Evolutionary conservation across 1,140 invertebrate genomes (phyloP).

Genomic region (Drosophila ambigua): DNA sequence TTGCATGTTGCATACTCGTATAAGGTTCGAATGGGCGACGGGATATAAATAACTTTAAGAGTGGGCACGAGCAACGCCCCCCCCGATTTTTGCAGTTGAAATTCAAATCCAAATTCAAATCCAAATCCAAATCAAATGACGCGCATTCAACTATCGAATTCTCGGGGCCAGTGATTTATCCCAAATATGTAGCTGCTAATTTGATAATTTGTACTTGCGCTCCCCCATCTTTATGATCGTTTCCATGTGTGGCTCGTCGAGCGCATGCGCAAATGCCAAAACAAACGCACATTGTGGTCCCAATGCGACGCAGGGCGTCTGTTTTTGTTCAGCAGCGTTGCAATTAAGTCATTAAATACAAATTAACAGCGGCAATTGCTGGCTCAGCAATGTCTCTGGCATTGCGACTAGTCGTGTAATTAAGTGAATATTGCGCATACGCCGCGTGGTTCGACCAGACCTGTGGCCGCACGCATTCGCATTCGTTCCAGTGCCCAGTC

Average conservation of each 20-base stretch:
- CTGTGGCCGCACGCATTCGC: conserved; percentile 19
- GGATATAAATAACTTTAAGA: conserved; percentile 48
- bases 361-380: conserved; percentile 61
- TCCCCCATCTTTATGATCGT: conserved; percentile 25
- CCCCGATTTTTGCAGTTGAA: conserved; percentile 2
- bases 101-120: conserved; percentile 31
- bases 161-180: conserved; percentile 33
- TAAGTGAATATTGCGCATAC: conserved; percentile 62
- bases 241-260: conserved; percentile 7
- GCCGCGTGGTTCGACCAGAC: conserved; percentile 51
- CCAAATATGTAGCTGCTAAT: conserved; percentile 47
- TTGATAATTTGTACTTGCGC: conserved; percentile 49
- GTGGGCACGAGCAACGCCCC: not conserved
- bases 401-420: conserved; percentile 44
- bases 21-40: conserved; percentile 30
- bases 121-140: conserved; percentile 12
- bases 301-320: conserved; percentile 37
- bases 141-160: not conserved
- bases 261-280: conserved; percentile 50
- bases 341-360: conserved; percentile 78
- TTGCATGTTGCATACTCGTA: conserved; percentile 32
- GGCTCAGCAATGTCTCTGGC: not conserved
- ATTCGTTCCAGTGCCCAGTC: not conserved
- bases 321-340: conserved; percentile 20
- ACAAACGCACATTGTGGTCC: conserved; percentile 19